Conservation (phyloP, 2,888 invertebrate genomes). For the Alitta virens region DNA sequence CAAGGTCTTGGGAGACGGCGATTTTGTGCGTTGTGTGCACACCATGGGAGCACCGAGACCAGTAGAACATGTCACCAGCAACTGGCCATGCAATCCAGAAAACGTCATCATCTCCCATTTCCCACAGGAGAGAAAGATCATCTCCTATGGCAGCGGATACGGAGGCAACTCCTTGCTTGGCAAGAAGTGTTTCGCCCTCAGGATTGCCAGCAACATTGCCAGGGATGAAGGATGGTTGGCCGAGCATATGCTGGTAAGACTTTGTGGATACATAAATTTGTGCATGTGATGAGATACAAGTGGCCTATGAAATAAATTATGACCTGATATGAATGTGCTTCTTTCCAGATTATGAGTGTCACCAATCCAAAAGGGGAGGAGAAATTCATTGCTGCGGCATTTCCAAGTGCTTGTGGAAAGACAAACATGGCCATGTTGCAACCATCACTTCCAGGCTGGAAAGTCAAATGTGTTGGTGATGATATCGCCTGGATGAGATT, state of each 20-base stretch:
- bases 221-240: slow-evolving; percentile 40
- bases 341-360: slow-evolving; percentile 33
- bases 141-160: slow-evolving; percentile 38
- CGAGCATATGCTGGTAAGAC: slow-evolving; percentile 38
- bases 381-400: slow-evolving; percentile 39
- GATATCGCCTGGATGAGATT: slow-evolving; percentile 44
- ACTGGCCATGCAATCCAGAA: slow-evolving; percentile 42
- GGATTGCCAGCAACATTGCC: slow-evolving; percentile 35
- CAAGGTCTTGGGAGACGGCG: slow-evolving; percentile 25
- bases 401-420: slow-evolving; percentile 39
- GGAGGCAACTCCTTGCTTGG: slow-evolving; percentile 43
- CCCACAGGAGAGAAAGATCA: slow-evolving; percentile 33
- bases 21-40: slow-evolving; percentile 37
- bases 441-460: slow-evolving; percentile 37
- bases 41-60: slow-evolving; percentile 36
- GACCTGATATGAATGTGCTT: no score
- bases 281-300: no score
- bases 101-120: slow-evolving; percentile 33
- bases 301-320: no score
- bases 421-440: slow-evolving; percentile 41
- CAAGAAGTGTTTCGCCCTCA: slow-evolving; percentile 41
- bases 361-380: slow-evolving; percentile 36
- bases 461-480: slow-evolving; percentile 33
- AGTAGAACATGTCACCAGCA: slow-evolving; percentile 31
- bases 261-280: not conserved